Evolutionary conservation across 92 coral and sea anemone species (phyloP), one percentile per base, ranked within the genome.

Genomic region (Porites cylindrica): DNA sequence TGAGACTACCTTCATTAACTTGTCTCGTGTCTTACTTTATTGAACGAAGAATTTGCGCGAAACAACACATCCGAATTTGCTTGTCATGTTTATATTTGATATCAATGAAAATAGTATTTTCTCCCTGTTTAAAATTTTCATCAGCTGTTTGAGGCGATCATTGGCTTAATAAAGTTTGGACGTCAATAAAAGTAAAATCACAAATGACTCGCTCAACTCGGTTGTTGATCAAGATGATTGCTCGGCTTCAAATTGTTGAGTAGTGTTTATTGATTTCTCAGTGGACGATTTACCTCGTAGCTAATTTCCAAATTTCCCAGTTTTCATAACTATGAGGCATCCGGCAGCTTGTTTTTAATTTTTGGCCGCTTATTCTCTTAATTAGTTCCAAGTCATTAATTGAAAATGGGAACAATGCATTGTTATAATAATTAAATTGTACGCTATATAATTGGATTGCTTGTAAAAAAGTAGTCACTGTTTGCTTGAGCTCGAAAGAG

Each of bases 401-500:
- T 91, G 91, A 92, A 91, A 91, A 86, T 88, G 83, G 91, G 92
- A 88, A 95, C 98, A 95, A 95, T 93, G 93, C 91, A 88, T 95
- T 95, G 93, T 93, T 91, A 81, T 90, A 90, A 80, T 95, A 89
- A 95, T 93, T 91, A 95, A 93, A 93, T 88, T 86, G 91, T 82
- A 85, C 77, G 92, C 89, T 95, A 93, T 93, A 95, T 93, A 95
- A 95, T 83, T 75, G 94, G 96, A 93, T 95, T 91, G 94, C 86
- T 73, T 66, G 83, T 88, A 70, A 67, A 38, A 77, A 73, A 71
- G 58, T 18, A 77, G 84, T 77, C 89, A 78, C 77, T 85, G 63
- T 67, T 1, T 17, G 19, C 63, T 18, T 83, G 81, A 60, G 21
- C 87, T 75, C 68, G 74, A 38, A 38, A 38, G 47, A 72, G 89